These are phyloP conservation scores for Boloria euphrosyne DNA, from an alignment of 2,888 invertebrate genomes.

Conservation along the genomic window DNA sequence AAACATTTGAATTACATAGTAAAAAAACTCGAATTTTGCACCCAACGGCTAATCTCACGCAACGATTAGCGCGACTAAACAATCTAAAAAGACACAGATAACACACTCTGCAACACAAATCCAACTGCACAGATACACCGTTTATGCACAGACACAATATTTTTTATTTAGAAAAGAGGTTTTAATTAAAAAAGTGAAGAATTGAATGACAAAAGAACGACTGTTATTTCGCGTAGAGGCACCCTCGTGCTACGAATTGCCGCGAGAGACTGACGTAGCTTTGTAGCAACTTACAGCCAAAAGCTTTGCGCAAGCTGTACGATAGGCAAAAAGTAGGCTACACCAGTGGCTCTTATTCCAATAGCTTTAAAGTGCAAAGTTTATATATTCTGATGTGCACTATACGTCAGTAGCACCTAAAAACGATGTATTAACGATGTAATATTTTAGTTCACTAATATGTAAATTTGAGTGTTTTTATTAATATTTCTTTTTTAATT, in stretches of 20 bases:
- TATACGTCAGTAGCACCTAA: background rate
- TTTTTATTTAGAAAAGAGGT: conserved; percentile 36
- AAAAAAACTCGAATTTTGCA: conserved; percentile 42
- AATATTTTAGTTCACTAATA: conserved; percentile 8
- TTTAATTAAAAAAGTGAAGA: conserved; percentile 58
- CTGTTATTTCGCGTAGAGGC: conserved; percentile 48
- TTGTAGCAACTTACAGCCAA: conserved; percentile 48
- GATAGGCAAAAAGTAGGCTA: conserved; percentile 3
- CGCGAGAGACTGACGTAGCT: conserved; percentile 69
- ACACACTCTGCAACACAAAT: conserved; percentile 24
- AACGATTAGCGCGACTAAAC: conserved; percentile 35
- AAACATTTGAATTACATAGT: conserved; percentile 32
- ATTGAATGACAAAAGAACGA: conserved; percentile 48
- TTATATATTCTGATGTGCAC: background rate
- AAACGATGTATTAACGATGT: background rate
- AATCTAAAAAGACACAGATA: conserved; percentile 30
- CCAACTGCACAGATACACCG: conserved; percentile 4
- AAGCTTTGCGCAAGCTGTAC: conserved; percentile 50
- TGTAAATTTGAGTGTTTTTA: background rate
- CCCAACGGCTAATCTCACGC: conserved; percentile 42
- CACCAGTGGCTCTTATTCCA: conserved; percentile 2
- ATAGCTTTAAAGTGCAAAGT: conserved; percentile 10
- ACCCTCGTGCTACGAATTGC: conserved; percentile 49
- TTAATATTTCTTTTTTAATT: background rate
- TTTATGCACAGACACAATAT: conserved; percentile 11